phyloP scores from a whole-genome alignment of 2,888 invertebrate species.

The Drosophila vallismaia region DNA sequence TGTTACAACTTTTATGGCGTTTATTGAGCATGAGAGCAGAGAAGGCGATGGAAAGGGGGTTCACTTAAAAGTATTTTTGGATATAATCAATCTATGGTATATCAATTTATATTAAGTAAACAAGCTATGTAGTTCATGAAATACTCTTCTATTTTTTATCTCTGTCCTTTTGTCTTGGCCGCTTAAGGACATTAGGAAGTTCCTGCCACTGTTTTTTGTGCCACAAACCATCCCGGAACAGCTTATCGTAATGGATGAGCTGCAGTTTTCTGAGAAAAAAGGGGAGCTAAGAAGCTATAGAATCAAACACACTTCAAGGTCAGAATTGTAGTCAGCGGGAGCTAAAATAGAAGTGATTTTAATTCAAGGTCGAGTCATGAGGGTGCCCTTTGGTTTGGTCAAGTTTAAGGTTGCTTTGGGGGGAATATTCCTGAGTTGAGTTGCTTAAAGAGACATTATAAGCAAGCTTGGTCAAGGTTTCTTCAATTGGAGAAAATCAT shows the following conservation, averaged over 20 bases:
- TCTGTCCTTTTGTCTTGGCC: not conserved
- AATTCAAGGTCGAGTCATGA: slow-evolving; percentile 55
- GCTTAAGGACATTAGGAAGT: not conserved
- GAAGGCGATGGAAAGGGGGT: not conserved
- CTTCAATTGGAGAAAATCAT: too few species aligned
- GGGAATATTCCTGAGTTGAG: slow-evolving; percentile 6
- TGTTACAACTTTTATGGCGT: slow-evolving; percentile 41
- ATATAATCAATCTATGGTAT: too few species aligned
- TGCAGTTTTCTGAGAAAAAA: slow-evolving; percentile 9
- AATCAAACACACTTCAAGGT: slow-evolving; percentile 50
- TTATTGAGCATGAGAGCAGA: slow-evolving; percentile 21
- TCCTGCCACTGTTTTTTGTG: slow-evolving; percentile 8
- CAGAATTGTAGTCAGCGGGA: slow-evolving; percentile 32
- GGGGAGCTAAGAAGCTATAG: slow-evolving; percentile 24
- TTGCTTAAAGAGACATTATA: not conserved
- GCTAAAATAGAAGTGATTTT: slow-evolving; percentile 50
- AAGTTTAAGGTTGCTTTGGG: slow-evolving; percentile 23
- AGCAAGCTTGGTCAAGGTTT: not conserved
- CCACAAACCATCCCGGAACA: slow-evolving; percentile 57
- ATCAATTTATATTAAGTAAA: too few species aligned
- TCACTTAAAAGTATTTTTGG: too few species aligned
- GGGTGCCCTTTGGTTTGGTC: slow-evolving; percentile 25
- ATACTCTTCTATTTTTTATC: too few species aligned
- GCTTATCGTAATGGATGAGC: slow-evolving; percentile 71
- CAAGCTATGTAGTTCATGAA: too few species aligned